phyloP scores from a whole-genome alignment of 2,888 invertebrate species.

The Pterobdella sp. region DNA sequence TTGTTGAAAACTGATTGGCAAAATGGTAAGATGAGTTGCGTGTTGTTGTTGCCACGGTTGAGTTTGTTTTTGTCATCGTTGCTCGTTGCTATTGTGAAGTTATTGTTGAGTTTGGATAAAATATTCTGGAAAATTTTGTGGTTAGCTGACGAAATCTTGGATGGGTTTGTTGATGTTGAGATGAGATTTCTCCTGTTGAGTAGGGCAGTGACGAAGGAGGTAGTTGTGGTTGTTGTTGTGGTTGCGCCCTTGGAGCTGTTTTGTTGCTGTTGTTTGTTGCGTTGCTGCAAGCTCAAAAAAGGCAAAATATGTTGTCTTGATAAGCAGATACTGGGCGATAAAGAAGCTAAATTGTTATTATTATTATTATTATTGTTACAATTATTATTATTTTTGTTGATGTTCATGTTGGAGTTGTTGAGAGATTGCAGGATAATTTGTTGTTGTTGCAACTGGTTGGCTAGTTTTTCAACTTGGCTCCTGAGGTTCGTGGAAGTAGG shows the following conservation, averaged over 20 bases:
- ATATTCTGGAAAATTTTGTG: conserved; percentile 2
- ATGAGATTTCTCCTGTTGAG: neutral
- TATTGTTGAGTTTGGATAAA: neutral
- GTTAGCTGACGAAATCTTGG: neutral
- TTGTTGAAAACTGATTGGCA: neutral
- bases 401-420: conserved; percentile 12
- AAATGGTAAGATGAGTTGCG: neutral
- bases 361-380: neutral
- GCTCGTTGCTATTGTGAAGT: too few species aligned
- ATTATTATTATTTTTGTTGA: neutral
- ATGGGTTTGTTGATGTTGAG: neutral
- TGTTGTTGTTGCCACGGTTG: neutral
- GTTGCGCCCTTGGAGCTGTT: too few species aligned
- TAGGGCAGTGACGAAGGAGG: neutral
- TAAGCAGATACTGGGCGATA: neutral
- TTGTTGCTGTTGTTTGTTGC: conserved; percentile 15
- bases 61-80: neutral
- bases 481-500: too few species aligned
- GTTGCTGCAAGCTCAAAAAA: neutral
- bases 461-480: too few species aligned
- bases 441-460: neutral
- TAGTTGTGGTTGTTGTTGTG: neutral
- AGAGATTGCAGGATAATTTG: neutral
- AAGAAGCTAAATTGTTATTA: neutral
- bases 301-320: neutral